Evolutionary conservation across 2,888 invertebrate genomes (phyloP).

Genomic region (Ecliptopera silaceata): DNA sequence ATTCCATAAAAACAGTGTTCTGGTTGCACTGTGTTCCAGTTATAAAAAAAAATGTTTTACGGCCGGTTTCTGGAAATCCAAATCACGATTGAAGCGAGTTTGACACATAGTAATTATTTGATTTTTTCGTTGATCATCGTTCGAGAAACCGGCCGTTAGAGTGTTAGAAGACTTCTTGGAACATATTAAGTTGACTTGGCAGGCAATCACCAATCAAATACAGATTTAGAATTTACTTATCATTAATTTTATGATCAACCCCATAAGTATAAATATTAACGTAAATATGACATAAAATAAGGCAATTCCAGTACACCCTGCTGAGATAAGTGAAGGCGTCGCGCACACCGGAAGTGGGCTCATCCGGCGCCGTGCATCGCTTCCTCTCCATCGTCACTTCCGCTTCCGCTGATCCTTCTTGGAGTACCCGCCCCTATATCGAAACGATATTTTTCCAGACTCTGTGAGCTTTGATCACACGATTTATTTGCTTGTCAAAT

Average conservation of each 20-base stretch:
- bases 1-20: too few species aligned
- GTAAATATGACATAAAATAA: slow-evolving; percentile 44
- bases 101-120: too few species aligned
- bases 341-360: slow-evolving; percentile 70
- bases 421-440: slow-evolving; percentile 57
- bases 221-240: neutral
- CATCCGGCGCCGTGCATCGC: slow-evolving; percentile 74
- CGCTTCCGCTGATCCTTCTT: slow-evolving; percentile 71
- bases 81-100: too few species aligned
- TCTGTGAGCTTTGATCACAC: slow-evolving; percentile 67
- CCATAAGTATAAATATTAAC: slow-evolving; percentile 23
- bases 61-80: too few species aligned
- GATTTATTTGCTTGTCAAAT: slow-evolving; percentile 81
- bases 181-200: too few species aligned
- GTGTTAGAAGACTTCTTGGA: too few species aligned
- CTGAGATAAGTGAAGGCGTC: slow-evolving; percentile 79
- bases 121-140: too few species aligned
- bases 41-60: too few species aligned
- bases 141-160: too few species aligned
- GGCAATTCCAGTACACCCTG: slow-evolving; percentile 64
- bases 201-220: neutral
- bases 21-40: too few species aligned
- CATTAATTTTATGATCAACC: slow-evolving; percentile 12
- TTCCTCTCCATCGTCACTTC: slow-evolving; percentile 76
- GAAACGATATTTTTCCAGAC: slow-evolving; percentile 65